Percentiles rank a stretch among this genome's conserved stretches.
Conservation (phyloP, 2,113 vertebrate genomes). For the Australoheros scitulus region DNA sequence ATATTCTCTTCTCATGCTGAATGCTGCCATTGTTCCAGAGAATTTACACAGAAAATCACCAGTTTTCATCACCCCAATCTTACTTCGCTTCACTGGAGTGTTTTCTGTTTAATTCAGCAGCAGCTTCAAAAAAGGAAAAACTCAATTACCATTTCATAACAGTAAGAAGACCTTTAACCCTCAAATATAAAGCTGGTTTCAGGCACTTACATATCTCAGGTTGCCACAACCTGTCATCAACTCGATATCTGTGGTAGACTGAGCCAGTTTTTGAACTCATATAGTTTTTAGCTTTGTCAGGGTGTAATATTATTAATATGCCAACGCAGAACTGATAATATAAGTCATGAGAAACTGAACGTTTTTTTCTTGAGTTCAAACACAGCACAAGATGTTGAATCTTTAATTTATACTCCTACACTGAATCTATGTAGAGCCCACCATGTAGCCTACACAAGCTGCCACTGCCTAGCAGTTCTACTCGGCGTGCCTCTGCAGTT, state of each 20-base stretch:
- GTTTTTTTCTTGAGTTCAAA: background rate
- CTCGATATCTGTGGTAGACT: background rate
- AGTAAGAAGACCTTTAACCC: background rate
- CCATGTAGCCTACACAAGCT: background rate
- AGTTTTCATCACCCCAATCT: background rate
- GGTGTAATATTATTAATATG: background rate
- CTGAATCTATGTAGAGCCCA: background rate
- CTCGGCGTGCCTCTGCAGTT: background rate
- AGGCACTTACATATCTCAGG: background rate
- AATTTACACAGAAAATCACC: background rate
- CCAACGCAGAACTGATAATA: background rate
- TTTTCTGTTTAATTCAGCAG: background rate
- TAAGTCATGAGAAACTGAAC: background rate
- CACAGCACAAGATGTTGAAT: background rate
- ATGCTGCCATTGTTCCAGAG: background rate
- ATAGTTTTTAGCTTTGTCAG: constrained; percentile 1
- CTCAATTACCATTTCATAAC: constrained; percentile 4
- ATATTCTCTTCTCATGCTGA: background rate
- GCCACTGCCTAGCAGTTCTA: background rate
- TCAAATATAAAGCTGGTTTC: constrained; percentile 1
- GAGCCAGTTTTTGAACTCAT: background rate
- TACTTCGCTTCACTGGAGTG: background rate
- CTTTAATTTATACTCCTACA: background rate
- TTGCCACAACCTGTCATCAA: background rate
- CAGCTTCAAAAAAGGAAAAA: background rate